phyloP scores from a whole-genome alignment of 2,113 vertebrate species.

The Rattus norvegicus region GRCr8 NC_086026.1:44759501-44760000 shows the following conservation, averaged over 20 bases:
- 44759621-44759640: background rate
- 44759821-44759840: background rate
- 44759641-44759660: background rate
- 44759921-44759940: background rate
- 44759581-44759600: background rate
- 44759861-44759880: background rate
- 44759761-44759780: constrained; percentile 94
- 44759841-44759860: background rate
- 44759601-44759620: background rate
- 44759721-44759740: constrained; percentile 95
- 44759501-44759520: background rate
- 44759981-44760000: background rate
- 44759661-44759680: background rate
- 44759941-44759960: constrained; percentile 7
- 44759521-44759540: background rate
- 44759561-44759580: background rate
- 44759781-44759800: constrained; percentile 92
- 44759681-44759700: background rate
- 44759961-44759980: background rate
- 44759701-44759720: constrained; percentile 1
- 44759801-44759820: constrained; percentile 93
- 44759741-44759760: constrained; percentile 93
- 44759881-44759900: background rate
- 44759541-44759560: background rate
- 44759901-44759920: background rate